Conservation (phyloP, 2,113 vertebrate genomes). For the Thermophis baileyi region DNA sequence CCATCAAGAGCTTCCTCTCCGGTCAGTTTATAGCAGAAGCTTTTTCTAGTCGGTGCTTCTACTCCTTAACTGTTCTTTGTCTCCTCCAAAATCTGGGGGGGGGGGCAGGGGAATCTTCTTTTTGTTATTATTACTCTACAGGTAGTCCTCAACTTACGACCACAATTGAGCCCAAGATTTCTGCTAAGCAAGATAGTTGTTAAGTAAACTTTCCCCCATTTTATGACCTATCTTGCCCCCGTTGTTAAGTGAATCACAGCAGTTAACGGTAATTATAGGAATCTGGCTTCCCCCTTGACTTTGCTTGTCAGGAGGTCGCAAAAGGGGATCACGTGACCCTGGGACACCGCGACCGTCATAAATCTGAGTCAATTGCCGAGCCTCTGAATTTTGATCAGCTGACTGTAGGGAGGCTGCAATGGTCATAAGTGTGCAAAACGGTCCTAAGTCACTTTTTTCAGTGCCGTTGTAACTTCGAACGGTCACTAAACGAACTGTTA, state of each 20-base stretch:
- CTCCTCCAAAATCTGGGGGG: not conserved
- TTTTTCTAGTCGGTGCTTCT: not conserved
- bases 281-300: not conserved
- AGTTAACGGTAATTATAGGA: not conserved
- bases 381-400: not conserved
- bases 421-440: not conserved
- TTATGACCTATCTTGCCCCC: not conserved
- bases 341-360: not conserved
- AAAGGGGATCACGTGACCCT: too few species aligned
- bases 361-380: not conserved
- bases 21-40: not conserved
- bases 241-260: not conserved
- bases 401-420: too few species aligned
- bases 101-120: fast-evolving
- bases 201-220: not conserved
- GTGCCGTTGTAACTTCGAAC: too few species aligned
- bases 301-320: not conserved
- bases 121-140: not conserved
- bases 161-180: not conserved
- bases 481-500: not conserved
- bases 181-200: not conserved
- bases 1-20: not conserved
- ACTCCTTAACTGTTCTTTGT: not conserved
- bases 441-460: not conserved
- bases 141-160: not conserved